Percentiles rank a stretch among this genome's conserved stretches.
These are phyloP conservation scores for Micronycteris hirsuta DNA, from an alignment of 2,113 vertebrate species.

Conservation along the genomic window DNA sequence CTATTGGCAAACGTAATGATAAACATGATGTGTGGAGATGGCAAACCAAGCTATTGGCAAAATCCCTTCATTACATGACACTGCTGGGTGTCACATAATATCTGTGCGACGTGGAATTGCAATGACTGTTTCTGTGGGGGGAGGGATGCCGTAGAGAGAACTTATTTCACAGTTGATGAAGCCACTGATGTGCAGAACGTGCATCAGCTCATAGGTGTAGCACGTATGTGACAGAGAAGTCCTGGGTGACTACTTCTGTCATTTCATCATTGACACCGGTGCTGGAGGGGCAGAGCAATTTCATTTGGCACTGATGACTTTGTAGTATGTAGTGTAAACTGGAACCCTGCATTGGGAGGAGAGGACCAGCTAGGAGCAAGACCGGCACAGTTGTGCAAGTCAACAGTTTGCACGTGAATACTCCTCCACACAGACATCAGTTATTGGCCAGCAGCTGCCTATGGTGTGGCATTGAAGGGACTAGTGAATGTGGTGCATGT, in stretches of 20 bases:
- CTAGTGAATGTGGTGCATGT: background rate
- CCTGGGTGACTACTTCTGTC: background rate
- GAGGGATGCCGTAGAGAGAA: background rate
- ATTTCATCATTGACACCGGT: background rate
- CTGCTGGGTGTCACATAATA: conserved; percentile 48
- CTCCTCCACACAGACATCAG: background rate
- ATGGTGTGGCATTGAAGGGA: background rate
- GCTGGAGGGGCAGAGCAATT: background rate
- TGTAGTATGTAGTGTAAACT: background rate
- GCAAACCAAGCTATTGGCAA: conserved; percentile 22
- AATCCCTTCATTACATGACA: conserved; percentile 46
- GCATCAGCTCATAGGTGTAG: background rate
- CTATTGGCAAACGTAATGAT: background rate
- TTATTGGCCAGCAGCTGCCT: background rate
- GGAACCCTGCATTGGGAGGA: background rate
- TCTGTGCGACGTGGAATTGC: background rate
- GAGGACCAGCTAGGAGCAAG: background rate
- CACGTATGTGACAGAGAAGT: background rate
- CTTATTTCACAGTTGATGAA: background rate
- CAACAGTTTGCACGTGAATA: background rate
- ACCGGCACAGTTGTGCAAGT: background rate
- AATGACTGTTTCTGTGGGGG: background rate
- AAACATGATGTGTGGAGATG: background rate
- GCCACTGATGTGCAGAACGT: background rate
- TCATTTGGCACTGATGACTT: background rate